Evolutionary conservation across 2,888 invertebrate genomes (phyloP).

Genomic region (Agonopterix arenella): DNA sequence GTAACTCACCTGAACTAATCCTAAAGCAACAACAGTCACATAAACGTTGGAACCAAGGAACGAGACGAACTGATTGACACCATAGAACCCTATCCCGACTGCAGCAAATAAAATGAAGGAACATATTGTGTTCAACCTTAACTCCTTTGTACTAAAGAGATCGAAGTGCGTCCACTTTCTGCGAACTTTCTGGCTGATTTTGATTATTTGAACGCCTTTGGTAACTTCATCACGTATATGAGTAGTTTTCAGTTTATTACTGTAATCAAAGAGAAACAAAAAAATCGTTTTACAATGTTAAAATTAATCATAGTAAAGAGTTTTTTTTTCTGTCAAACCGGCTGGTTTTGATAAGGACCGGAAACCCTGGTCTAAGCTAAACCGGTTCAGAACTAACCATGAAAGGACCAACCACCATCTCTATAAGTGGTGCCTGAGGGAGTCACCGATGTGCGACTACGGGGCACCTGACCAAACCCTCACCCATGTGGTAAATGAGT

Average conservation of each 20-base stretch:
- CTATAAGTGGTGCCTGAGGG: no score
- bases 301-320: no score
- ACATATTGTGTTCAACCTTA: slow-evolving; percentile 26
- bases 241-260: slow-evolving; percentile 30
- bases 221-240: slow-evolving; percentile 31
- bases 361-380: no score
- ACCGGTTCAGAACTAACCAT: no score
- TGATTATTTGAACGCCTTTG: slow-evolving; percentile 24
- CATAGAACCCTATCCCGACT: slow-evolving; percentile 35
- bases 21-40: slow-evolving; percentile 28
- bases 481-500: no score
- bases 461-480: no score
- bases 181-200: slow-evolving; percentile 19
- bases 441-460: no score
- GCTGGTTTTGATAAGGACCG: no score
- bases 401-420: no score
- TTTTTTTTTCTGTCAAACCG: no score
- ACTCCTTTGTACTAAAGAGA: slow-evolving; percentile 33
- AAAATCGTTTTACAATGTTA: no score
- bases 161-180: slow-evolving; percentile 27
- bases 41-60: slow-evolving; percentile 34
- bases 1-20: slow-evolving; percentile 37
- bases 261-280: slow-evolving; percentile 24
- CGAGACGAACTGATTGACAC: slow-evolving; percentile 40
- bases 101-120: slow-evolving; percentile 32